Conservation (phyloP, 2,797 vertebrate genomes). For the Rhinichthys osculus region DNA sequence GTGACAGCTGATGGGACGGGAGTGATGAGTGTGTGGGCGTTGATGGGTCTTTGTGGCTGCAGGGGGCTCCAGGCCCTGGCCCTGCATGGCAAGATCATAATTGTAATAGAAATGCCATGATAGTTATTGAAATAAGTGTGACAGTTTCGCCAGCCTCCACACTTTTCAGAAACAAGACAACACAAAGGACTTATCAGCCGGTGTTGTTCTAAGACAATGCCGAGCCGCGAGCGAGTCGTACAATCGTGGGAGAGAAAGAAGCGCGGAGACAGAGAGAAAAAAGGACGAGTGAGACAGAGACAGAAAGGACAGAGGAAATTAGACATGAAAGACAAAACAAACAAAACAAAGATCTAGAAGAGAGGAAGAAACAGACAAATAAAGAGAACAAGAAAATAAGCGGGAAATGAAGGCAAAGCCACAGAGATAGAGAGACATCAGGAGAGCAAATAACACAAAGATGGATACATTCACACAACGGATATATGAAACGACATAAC, state of each 20-base stretch:
- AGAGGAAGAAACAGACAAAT: conserved; percentile 52
- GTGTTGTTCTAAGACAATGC: conserved; percentile 72
- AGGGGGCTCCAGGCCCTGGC: conserved; percentile 35
- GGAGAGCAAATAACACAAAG: conserved; percentile 16
- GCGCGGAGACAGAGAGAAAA: conserved; percentile 55
- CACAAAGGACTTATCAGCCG: conserved; percentile 77
- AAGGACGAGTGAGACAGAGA: conserved; percentile 29
- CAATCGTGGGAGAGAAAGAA: conserved; percentile 67
- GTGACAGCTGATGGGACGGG: conserved; percentile 50
- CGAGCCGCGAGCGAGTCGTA: conserved; percentile 69
- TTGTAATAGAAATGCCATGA: conserved; percentile 76
- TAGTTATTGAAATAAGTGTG: conserved; percentile 67
- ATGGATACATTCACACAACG: not conserved
- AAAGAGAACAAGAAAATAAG: conserved; percentile 29
- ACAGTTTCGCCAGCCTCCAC: conserved; percentile 65
- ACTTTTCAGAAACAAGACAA: conserved; percentile 67
- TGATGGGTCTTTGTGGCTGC: conserved; percentile 47
- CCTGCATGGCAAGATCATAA: conserved; percentile 65
- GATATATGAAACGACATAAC: not conserved
- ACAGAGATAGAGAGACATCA: conserved; percentile 39
- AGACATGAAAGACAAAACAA: conserved; percentile 53
- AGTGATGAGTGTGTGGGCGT: conserved; percentile 48
- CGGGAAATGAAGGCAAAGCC: conserved; percentile 37
- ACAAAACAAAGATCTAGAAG: conserved; percentile 47
- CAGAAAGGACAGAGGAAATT: conserved; percentile 47